phyloP scores from a whole-genome alignment of 2,888 invertebrate species.

The Agrotis clavis region DNA sequence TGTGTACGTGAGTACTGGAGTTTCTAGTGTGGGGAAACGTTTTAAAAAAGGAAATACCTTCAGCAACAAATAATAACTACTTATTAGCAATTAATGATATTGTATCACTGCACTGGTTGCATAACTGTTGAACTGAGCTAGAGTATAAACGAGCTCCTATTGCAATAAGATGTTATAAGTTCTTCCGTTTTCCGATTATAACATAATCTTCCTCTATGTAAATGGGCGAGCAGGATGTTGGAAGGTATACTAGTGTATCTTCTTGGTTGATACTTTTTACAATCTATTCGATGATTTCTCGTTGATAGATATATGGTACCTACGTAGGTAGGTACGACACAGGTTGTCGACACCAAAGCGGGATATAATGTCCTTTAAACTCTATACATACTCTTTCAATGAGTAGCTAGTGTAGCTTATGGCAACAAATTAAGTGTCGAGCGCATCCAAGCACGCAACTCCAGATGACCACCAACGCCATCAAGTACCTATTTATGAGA shows the following conservation, averaged over 20 bases:
- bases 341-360: neutral
- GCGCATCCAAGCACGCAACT: neutral
- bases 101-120: neutral
- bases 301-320: neutral
- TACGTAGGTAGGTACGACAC: no score
- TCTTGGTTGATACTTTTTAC: neutral
- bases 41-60: no score
- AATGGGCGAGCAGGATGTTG: neutral
- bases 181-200: neutral
- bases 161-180: neutral
- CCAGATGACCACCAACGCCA: neutral
- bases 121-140: neutral
- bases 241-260: neutral
- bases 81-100: neutral
- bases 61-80: no score
- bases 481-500: no score
- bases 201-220: neutral
- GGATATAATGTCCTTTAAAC: neutral
- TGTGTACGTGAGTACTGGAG: no score
- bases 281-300: neutral
- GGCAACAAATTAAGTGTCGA: neutral
- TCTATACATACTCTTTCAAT: neutral
- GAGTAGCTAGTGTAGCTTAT: neutral
- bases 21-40: no score
- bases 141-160: neutral